These are phyloP conservation scores for Strigops habroptila DNA, from an alignment of 2,113 vertebrate genomes.

Conservation along the genomic window DNA sequence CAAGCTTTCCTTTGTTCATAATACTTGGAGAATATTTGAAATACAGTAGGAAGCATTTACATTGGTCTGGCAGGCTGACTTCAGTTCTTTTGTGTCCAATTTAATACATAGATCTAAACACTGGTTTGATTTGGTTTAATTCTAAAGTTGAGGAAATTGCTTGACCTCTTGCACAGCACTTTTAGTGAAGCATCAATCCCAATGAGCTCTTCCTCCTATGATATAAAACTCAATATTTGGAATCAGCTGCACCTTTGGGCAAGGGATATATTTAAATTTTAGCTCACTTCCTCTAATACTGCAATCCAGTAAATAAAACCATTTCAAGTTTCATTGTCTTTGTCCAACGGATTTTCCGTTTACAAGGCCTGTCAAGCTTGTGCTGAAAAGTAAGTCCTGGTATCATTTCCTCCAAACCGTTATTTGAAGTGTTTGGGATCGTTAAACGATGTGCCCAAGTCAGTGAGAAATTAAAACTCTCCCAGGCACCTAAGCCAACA, in stretches of 20 bases:
- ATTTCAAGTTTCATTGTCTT: background rate
- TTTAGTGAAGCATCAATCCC: background rate
- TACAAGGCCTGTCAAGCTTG: background rate
- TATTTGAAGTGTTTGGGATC: background rate
- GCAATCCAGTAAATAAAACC: slow-evolving; percentile 6
- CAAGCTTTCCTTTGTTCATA: background rate
- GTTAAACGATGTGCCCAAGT: background rate
- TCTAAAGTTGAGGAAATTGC: background rate
- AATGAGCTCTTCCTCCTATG: background rate
- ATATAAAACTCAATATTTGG: background rate
- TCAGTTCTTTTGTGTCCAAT: background rate
- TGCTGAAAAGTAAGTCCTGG: background rate
- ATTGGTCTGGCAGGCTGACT: background rate
- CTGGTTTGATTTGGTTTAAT: background rate
- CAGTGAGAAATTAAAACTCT: background rate
- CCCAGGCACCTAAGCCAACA: background rate
- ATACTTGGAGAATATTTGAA: background rate
- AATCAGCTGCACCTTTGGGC: background rate
- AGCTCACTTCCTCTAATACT: background rate
- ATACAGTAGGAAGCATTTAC: background rate
- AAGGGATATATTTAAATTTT: background rate
- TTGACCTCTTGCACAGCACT: background rate
- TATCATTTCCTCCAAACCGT: background rate
- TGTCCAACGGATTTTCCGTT: background rate
- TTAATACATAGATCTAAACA: background rate